These are phyloP conservation scores for Whitmania pigra DNA, from an alignment of 1,140 invertebrate genomes.

Conservation along the genomic window DNA sequence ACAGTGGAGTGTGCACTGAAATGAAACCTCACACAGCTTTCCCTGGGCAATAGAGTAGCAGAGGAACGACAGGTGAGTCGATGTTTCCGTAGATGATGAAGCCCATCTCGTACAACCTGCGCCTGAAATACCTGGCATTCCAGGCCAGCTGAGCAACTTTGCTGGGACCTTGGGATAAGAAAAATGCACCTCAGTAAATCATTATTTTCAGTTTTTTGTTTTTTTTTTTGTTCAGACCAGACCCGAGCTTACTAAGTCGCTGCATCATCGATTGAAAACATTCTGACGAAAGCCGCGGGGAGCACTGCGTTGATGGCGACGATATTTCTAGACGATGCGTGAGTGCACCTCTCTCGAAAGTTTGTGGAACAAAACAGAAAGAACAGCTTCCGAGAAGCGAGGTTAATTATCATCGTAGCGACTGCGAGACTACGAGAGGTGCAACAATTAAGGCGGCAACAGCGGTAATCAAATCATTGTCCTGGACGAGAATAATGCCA, in stretches of 20 bases:
- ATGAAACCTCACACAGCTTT: conserved; percentile 55
- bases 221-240: no score
- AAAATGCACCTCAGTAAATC: neutral
- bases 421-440: no score
- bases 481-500: no score
- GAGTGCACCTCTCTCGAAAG: neutral
- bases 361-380: neutral
- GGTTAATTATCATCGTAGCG: no score
- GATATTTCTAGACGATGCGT: neutral
- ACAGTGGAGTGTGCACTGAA: neutral
- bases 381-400: no score
- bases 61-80: conserved; percentile 82
- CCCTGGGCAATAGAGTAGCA: conserved; percentile 78
- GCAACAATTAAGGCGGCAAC: no score
- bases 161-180: neutral
- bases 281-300: neutral
- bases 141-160: conserved; percentile 49
- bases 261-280: neutral
- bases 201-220: no score
- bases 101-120: conserved; percentile 68
- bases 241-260: neutral
- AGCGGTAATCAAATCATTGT: no score
- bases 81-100: conserved; percentile 80
- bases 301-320: neutral
- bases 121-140: conserved; percentile 71